Evolutionary conservation across 2,113 vertebrate genomes (phyloP), one percentile per base, ranked within the genome.

Genomic region (Centropus unirufus): DNA sequence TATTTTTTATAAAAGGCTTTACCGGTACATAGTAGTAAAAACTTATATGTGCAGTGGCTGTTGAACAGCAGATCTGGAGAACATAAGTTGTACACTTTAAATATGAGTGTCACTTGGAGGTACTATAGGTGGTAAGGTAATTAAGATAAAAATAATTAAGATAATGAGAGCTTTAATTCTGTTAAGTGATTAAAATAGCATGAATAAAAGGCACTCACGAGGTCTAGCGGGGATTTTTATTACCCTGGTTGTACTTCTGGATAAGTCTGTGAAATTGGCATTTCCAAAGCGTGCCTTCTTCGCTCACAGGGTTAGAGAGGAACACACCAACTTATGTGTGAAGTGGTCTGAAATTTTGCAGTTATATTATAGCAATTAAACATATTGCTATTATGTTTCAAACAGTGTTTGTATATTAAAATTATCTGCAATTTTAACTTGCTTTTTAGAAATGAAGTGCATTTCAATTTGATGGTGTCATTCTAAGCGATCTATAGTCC

Each of bases 61-160:
- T 57, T 73, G 55, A 75, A 39, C 70, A 63, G 76, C 39, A 82
- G 66, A 85, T 32, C n/a, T 88, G 55, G 42, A 86, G 46, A 88
- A 59, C 2, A 14, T n/a, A 67, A 72, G 46, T 9, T 91, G 46
- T 70, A 36, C 42, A 29, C 4, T 4, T n/a, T 52, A 91, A 83
- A 34, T 59, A 5, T 42, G 75, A 80, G 42, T 83, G 75, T 92
- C 72, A 86, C 52, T 94, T 83, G 47, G 76, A 95, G 68, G 61
- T 94, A 76, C 64, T 83, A 13, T 76, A 87, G 44, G 23, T 59
- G 26, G 39, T 80, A 92, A 61, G 63, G 77, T 69, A 93, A 80
- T 68, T 72, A 81, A 89, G 78, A 74, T 70, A 73, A 90, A 89
- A 89, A 89, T 66, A 87, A 76, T 70, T 77, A 89, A 88, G 55